Percentiles rank a stretch among this genome's conserved stretches.
Conservation (phyloP, 2,888 invertebrate genomes). For the Chorisops tibialis region DNA sequence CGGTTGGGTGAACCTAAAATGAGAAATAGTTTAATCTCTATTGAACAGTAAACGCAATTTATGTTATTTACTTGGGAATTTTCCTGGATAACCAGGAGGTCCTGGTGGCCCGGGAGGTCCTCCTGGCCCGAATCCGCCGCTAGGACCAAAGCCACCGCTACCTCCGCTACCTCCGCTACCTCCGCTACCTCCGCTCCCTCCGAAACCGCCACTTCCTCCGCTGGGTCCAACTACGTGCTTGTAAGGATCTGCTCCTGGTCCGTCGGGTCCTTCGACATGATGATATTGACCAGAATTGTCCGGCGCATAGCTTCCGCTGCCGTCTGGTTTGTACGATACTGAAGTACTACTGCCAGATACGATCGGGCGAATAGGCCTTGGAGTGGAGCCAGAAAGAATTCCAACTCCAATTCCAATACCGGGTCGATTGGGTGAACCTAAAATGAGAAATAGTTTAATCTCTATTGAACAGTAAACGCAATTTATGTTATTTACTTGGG, state of each 20-base stretch:
- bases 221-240: conserved; percentile 23
- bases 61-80: neutral
- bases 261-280: conserved; percentile 31
- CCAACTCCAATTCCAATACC: neutral
- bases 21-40: neutral
- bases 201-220: neutral
- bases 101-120: conserved; percentile 53
- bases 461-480: neutral
- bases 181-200: conserved; percentile 22
- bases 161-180: conserved; percentile 40
- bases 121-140: conserved; percentile 40
- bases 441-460: neutral
- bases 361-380: neutral
- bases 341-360: neutral
- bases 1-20: neutral
- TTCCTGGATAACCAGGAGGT: conserved; percentile 44
- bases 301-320: conserved; percentile 24
- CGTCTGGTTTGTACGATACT: conserved; percentile 8
- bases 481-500: neutral
- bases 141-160: conserved; percentile 34
- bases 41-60: neutral
- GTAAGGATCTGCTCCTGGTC: conserved; percentile 35
- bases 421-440: neutral
- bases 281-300: conserved; percentile 30
- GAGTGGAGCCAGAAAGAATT: neutral